These are phyloP conservation scores for Heteractis magnifica DNA, from an alignment of 92 coral and sea anemone genomes.

Conservation along the genomic window DNA sequence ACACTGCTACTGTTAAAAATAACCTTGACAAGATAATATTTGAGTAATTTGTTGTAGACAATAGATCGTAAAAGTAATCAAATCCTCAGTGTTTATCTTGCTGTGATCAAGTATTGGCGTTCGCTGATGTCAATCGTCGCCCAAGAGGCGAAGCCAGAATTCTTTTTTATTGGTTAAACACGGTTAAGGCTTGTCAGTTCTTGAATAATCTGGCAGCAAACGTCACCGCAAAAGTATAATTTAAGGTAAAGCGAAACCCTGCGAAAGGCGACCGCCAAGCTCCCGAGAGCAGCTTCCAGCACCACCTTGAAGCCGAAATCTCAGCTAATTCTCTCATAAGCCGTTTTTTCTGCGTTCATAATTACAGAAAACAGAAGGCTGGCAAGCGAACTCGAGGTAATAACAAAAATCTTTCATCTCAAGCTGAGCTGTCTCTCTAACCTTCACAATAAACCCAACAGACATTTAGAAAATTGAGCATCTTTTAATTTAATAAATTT, in stretches of 20 bases:
- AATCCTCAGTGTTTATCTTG: constrained; percentile 15
- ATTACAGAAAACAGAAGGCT: neutral
- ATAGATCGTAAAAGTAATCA: constrained; percentile 6
- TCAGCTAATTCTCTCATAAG: neutral
- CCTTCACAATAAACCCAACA: neutral
- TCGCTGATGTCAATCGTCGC: constrained; percentile 19
- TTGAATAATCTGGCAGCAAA: constrained; percentile 7
- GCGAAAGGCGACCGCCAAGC: constrained; percentile 3
- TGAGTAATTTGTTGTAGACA: constrained; percentile 23
- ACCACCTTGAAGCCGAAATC: constrained; percentile 13
- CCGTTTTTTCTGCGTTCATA: neutral
- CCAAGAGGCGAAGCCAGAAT: constrained; percentile 7
- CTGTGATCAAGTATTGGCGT: constrained; percentile 3
- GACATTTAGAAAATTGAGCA: constrained; percentile 18
- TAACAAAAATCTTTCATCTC: neutral
- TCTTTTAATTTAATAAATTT: constrained; percentile 48
- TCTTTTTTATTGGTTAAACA: neutral
- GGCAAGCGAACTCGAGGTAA: neutral
- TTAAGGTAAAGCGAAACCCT: constrained; percentile 24
- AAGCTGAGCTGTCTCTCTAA: neutral
- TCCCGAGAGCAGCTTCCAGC: constrained; percentile 6
- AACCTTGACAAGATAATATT: constrained; percentile 21
- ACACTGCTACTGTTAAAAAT: constrained; percentile 8
- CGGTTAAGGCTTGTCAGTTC: constrained; percentile 10
- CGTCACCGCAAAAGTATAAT: neutral